Evolutionary conservation across 2,113 vertebrate genomes (phyloP), one percentile per base, ranked within the genome.

Genomic region (Chaetodon trifascialis): DNA sequence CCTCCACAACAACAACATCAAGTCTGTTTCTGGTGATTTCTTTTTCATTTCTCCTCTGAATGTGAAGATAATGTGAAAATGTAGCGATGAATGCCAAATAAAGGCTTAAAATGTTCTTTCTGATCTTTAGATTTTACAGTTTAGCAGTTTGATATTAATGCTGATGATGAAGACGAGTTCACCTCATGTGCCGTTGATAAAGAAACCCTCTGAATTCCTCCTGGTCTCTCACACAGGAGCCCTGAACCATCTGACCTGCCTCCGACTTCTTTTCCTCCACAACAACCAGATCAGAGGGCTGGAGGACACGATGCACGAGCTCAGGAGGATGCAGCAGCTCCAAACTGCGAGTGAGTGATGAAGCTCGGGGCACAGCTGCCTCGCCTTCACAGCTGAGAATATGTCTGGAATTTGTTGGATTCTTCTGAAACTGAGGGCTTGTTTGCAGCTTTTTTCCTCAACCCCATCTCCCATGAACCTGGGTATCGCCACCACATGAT

Each of bases 321-420:
- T 86, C 52, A 76, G 72, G 65, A 86, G 55, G 76, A 83, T 80
- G 72, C 80, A 83, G 80, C 76, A 80, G 52, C 80, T 87, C 30
- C 71, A 56, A 14, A 76, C 38, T 4, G 80, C 66, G 4, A 83
- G 76, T 80, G 59, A 76, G 79, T 40, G 21, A 68, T 5, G 14
- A 58, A 19, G 3, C 11, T 23, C 46, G 47, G 44, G 11, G 5
- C 2, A 4, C 25, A 11, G 17, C 17, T 17, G 16, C 8, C 9
- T 30, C 30, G 3, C 30, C 3, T 2, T 30, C 30, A 30, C 30
- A 30, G 17, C 49, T 15, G 2, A 34, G 11, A 9, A 7, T 10
- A n/a, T 17, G 25, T 23, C 14, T 11, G 17, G n/a, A 9, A 54
- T 5, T 11, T 23, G 15, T 42, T 55, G 51, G 21, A 25, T 25